Base-by-base conservation (phyloP, 2,888 invertebrate species). In the Agrotis segetum region DNA sequence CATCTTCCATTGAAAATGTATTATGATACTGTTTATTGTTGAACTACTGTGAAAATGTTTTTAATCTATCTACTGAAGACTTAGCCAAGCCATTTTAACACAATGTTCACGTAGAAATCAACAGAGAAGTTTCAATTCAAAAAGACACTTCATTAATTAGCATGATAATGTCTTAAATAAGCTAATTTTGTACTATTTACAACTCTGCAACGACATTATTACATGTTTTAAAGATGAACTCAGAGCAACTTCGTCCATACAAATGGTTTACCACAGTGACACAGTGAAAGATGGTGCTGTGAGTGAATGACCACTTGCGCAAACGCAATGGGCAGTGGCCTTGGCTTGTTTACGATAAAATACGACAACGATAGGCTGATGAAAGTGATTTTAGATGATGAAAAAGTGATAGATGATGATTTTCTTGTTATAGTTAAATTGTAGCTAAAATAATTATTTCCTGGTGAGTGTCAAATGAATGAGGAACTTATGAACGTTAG, bases 261-360 rank as follows among this genome's bases (percentile, higher is more conserved):
- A 72, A 84, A 83, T 83, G n/a, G 67, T 67, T 65, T 55, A 62
- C 66, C 79, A 68, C 59, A 71, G 72, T 81, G 81, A 77, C 84
- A 83, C 70, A 77, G 75, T 81, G 67, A 66, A 71, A 77, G 63
- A 69, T 56, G 65, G 71, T 40, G 71, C 68, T 56, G 13, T 55
- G 63, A 79, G 87, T 84, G 79, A 87, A 85, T 84, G 87, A 87
- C 85, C 87, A 83, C 64, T 84, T 85, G 79, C 85, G 84, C 80
- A 84, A 84, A 74, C 64, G 44, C 67, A 58, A 66, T 63, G 72
- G 73, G 61, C 67, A 56, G 53, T 80, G 83, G 81, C 87, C 87
- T 87, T 87, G 87, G 78, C 76, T 85, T 64, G 74, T 77, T 80
- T 85, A 76, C 79, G 73, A 66, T 63, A 61, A 49, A 79, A 77